Evolutionary conservation across 1,140 invertebrate genomes (phyloP), one percentile per base, ranked within the genome.

Genomic region (Macrotrachela quadricornifera): DNA sequence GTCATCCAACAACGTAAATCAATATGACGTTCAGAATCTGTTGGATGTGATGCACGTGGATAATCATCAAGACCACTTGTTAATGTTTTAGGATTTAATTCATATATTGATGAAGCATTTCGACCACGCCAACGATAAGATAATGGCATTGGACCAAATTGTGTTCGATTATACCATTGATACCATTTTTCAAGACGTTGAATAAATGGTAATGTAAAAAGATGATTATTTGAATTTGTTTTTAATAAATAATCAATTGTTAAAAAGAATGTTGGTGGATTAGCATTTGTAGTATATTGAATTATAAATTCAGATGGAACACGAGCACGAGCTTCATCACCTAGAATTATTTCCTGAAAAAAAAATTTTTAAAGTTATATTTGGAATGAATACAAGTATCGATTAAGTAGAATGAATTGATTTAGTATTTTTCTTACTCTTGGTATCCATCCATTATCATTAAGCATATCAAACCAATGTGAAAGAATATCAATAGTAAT

Each of bases 1-100:
- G 84, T 81, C 64, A 99, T 88, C 94, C 94, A 99, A 62, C 90
- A 96, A 3, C 87, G 76, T 10, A 99, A 68, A 72, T 99, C 94
- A 8, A 99, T 72, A 70, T 99, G 92, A 1, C 87, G 73, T 71
- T 99, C 94, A 46, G 79, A 73, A 12, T 77, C 67, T 6, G 78
- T 83, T 1, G 92, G 92, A 75, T 97, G 88, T 0, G 88, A 91
- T 10, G 92, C 85, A 61, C 94, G 73, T 0, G 94, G 94, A 73
- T 83, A 97, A 70, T 99, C 94, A 68, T 99, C 94, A 9, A 99
- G 71, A 0, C 94, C 94, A 0, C 90, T 96, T 0, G 88, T 84
- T 13, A 99, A 68, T 0, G 90, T 95, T 72, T 94, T 94, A 0
- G 92, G 90, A 73, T 96, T 99, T 1, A 99, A 69, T 68, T 97